These are phyloP conservation scores for Portunus trituberculatus DNA, from an alignment of 1,140 invertebrate genomes.

Conservation along the genomic window DNA sequence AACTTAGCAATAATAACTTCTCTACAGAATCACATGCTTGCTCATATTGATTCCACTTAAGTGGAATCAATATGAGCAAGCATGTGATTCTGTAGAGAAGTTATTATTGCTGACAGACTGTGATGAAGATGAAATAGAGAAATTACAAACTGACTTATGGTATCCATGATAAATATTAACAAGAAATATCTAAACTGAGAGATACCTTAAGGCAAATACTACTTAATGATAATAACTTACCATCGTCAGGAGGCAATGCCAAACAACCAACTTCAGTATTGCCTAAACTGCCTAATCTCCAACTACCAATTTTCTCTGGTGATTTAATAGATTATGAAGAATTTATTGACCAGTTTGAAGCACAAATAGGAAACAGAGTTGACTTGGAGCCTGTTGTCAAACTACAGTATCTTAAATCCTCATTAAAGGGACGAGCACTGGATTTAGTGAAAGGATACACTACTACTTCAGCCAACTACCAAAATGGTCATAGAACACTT, in stretches of 20 bases:
- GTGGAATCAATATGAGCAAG: not conserved
- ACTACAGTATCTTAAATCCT: not conserved
- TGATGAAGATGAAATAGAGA: no score
- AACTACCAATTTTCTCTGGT: not conserved
- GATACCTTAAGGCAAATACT: no score
- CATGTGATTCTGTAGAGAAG: not conserved
- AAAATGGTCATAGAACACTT: not conserved
- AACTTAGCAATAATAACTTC: not conserved
- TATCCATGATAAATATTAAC: no score
- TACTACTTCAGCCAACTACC: not conserved
- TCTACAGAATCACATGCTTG: no score
- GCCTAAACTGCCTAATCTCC: not conserved
- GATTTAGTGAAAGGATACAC: slow-evolving; percentile 28
- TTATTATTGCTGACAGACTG: not conserved
- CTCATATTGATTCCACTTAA: no score
- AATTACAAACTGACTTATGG: no score
- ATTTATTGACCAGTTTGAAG: slow-evolving; percentile 36
- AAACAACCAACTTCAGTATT: not conserved
- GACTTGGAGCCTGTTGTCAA: slow-evolving; percentile 40
- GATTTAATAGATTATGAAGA: slow-evolving; percentile 29
- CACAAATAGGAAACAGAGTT: not conserved
- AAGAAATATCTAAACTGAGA: no score
- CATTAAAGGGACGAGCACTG: slow-evolving; percentile 8
- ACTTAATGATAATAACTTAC: no score
- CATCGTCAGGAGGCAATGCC: no score